A percentile compares a stretch with the other conserved stretches of the same genome.
Evolutionary conservation across 1,140 invertebrate species (phyloP).

Genomic region (Sinella curviseta): DNA sequence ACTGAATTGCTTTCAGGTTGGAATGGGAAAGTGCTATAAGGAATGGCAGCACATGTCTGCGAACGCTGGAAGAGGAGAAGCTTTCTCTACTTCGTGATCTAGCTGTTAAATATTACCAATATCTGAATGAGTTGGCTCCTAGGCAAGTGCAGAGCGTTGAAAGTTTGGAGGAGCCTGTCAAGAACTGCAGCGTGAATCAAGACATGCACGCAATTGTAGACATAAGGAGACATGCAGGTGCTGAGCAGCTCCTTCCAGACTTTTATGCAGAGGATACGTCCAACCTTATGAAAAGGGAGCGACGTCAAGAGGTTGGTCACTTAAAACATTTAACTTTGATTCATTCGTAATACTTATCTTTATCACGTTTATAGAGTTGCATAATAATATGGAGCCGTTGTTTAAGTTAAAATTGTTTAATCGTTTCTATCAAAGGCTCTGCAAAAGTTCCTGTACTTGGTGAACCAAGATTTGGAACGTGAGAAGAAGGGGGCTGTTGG

Average conservation of each 20-base stretch:
- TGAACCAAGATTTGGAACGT: slow-evolving; percentile 80
- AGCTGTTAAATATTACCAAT: slow-evolving; percentile 73
- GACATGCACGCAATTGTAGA: slow-evolving; percentile 70
- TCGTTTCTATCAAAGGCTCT: slow-evolving; percentile 62
- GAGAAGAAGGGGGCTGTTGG: slow-evolving; percentile 82
- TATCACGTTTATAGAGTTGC: not conserved
- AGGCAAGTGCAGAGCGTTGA: slow-evolving; percentile 65
- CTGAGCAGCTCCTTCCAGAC: slow-evolving; percentile 84
- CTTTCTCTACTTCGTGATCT: slow-evolving; percentile 77
- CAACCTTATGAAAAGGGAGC: slow-evolving; percentile 86
- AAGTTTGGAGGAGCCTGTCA: slow-evolving; percentile 67
- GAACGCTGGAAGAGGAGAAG: slow-evolving; percentile 85
- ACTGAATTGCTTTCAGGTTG: slow-evolving; percentile 59
- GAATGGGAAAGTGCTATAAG: slow-evolving; percentile 89
- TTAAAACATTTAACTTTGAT: not conserved
- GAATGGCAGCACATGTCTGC: slow-evolving; percentile 69
- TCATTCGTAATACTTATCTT: not conserved
- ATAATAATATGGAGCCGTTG: not conserved
- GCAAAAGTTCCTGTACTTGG: slow-evolving; percentile 76
- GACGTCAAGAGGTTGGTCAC: slow-evolving; percentile 70
- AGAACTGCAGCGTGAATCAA: slow-evolving; percentile 68
- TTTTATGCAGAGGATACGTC: slow-evolving; percentile 93
- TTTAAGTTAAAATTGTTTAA: not conserved
- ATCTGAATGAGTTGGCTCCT: slow-evolving; percentile 63
- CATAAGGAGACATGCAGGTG: slow-evolving; percentile 63